Base-by-base conservation (phyloP, 2,888 invertebrate genomes). In the Cosmorhoe ocellata region DNA sequence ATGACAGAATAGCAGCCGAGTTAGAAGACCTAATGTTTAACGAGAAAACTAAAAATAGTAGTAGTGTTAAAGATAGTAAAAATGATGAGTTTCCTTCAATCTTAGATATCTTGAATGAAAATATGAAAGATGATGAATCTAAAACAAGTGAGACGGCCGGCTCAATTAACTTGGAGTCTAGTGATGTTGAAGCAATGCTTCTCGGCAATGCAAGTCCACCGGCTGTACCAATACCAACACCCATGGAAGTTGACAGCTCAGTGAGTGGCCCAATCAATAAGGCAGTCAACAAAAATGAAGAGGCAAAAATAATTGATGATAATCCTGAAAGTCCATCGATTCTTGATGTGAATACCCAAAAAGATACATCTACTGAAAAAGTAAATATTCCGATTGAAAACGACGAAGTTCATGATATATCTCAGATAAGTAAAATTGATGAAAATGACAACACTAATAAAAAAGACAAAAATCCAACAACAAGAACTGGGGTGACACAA, bases 1-100 rank as follows among this genome's bases (percentile, higher is more conserved):
- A 90, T 79, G 90, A 91, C 56, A 73, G 88, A 44, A 90, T 91
- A 68, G 91, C 90, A 36, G 90, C 90, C 6, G 90, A 91, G 66
- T 65, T 91, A 30, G 90, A 91, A 71, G 88, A 87, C 60, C 73
- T 91, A 44, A 90, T 91, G 90, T 82, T 79, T 51, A 88, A 76
- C 74, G 84, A 86, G 43, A 85, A 84, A 63, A 70, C 79, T 38
- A 63, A 66, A 39, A 54, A 51, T 14, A 77, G 72, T 33, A 45
- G 61, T 41, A 76, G 75, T n/a, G 73, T 59, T 22, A 84, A 82
- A 38, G 84, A 87, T 59, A 79, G 79, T 22, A 75, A 75, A 64
- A 69, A 69, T 37, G 89, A 90, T 69, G 90, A 90, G 32, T 90
- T 88, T 59, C 90, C 90, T 38, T 90, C 90, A n/a, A 90, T 90